phyloP scores from a whole-genome alignment of 2,797 vertebrate genomes.

The Notolepis coatsorum region DNA sequence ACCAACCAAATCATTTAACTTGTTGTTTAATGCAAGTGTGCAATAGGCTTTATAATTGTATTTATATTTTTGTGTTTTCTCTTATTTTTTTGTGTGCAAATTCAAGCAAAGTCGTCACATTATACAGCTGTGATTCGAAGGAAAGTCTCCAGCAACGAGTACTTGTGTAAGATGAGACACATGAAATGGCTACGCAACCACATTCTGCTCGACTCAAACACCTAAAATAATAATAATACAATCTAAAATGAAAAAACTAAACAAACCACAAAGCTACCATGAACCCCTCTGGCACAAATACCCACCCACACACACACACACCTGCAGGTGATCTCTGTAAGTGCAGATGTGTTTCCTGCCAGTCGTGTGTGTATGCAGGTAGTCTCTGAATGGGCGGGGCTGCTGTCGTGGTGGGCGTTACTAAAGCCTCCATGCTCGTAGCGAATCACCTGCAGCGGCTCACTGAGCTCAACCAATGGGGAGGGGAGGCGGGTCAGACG shows the following conservation, averaged over 20 bases:
- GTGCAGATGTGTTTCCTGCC: constrained; percentile 84
- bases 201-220: too few relatives aligned
- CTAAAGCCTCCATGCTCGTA: constrained; percentile 92
- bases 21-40: too few relatives aligned
- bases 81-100: too few relatives aligned
- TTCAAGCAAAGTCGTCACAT: too few relatives aligned
- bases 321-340: constrained; percentile 78
- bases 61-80: too few relatives aligned
- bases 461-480: constrained; percentile 91
- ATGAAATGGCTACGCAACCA: neutral
- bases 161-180: too few relatives aligned
- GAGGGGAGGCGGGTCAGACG: constrained; percentile 90
- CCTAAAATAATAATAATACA: too few relatives aligned
- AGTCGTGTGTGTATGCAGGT: constrained; percentile 92
- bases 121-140: too few relatives aligned
- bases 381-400: constrained; percentile 86
- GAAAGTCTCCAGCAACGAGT: too few relatives aligned
- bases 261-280: neutral
- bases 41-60: too few relatives aligned
- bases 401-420: constrained; percentile 94
- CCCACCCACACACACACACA: constrained; percentile 26
- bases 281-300: too few relatives aligned
- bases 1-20: too few relatives aligned
- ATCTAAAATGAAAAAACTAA: neutral
- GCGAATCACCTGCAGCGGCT: constrained; percentile 92